Conservation (phyloP, 2,113 vertebrate genomes). For the Meles meles region DNA sequence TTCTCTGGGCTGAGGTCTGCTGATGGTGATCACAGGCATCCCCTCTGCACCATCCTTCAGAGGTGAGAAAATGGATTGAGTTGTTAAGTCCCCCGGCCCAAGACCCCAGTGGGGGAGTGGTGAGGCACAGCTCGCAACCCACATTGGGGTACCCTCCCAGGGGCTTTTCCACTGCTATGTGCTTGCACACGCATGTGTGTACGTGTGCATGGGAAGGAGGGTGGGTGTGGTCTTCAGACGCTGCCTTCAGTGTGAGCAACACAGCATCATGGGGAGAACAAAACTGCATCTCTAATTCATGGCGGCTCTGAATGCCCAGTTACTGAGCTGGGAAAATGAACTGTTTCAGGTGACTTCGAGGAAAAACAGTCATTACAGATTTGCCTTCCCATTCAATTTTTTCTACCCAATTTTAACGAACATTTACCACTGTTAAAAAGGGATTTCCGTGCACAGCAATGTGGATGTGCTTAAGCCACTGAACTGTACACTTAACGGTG, state of each 20-base stretch:
- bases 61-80: neutral
- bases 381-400: neutral
- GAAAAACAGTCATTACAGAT: neutral
- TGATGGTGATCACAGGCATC: rapidly evolving
- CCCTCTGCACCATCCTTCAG: neutral
- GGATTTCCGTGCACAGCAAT: neutral
- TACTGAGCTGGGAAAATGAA: neutral
- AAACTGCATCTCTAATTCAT: neutral
- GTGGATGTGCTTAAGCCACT: neutral
- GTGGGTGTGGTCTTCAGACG: rapidly evolving
- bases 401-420: neutral
- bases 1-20: neutral
- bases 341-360: neutral
- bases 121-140: neutral
- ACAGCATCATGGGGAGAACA: rapidly evolving
- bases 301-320: neutral
- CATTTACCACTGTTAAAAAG: neutral
- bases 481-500: neutral
- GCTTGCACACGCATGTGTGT: rapidly evolving
- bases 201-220: rapidly evolving
- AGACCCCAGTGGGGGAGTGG: neutral
- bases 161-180: too few species aligned
- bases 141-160: neutral
- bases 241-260: neutral
- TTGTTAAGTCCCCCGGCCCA: neutral